Evolutionary conservation across 2,113 vertebrate genomes (phyloP).

Genomic region (Oncorhynchus mykiss): DNA sequence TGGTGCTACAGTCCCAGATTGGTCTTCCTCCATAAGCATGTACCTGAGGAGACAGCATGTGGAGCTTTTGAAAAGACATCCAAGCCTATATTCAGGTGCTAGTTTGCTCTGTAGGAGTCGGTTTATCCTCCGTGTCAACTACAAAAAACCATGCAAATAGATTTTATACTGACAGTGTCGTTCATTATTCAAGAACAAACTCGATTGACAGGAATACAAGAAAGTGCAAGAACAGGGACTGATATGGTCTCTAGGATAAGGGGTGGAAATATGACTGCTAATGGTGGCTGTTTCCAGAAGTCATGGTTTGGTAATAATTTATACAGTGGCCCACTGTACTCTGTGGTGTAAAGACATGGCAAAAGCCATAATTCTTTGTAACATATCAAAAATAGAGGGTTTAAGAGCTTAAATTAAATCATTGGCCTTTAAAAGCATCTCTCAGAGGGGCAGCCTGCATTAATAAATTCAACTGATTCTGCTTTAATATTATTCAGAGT

Average conservation of each 20-base stretch:
- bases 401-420: constrained; percentile 78
- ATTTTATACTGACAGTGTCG: constrained; percentile 19
- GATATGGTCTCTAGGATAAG: constrained; percentile 49
- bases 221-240: constrained; percentile 43
- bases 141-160: too few relatives aligned
- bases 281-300: constrained; percentile 57
- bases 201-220: constrained; percentile 31
- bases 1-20: constrained; percentile 34
- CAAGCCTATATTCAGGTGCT: neutral
- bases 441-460: constrained; percentile 69
- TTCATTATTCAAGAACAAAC: constrained; percentile 22
- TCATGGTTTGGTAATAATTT: constrained; percentile 65
- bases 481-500: constrained; percentile 77
- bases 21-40: constrained; percentile 21
- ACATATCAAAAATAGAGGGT: constrained; percentile 61
- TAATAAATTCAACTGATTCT: constrained; percentile 77
- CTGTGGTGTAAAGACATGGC: constrained; percentile 62
- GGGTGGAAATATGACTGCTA: constrained; percentile 51
- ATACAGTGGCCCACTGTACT: constrained; percentile 53
- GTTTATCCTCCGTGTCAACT: too few relatives aligned
- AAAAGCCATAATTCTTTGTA: constrained; percentile 70
- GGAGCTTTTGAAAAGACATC: constrained; percentile 31
- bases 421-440: constrained; percentile 79
- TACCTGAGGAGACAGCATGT: constrained; percentile 8
- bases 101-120: constrained; percentile 3